Conservation (phyloP, 2,797 vertebrate genomes). For the Zalophus californianus region DNA sequence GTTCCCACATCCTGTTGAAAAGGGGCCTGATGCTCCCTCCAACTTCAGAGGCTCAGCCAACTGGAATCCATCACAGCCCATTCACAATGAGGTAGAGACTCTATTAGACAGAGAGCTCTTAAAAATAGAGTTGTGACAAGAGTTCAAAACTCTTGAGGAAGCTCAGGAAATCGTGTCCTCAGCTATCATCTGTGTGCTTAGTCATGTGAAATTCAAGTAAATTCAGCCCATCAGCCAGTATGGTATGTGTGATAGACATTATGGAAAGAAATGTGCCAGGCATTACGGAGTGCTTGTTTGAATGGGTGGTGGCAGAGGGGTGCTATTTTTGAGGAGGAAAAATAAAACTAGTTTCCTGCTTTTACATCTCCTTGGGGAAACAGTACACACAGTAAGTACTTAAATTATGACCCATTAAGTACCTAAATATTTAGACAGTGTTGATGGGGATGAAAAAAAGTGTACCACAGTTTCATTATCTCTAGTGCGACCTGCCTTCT, state of each 20-base stretch:
- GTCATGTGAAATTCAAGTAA: background rate
- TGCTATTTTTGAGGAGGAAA: background rate
- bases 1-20: conserved; percentile 82
- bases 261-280: background rate
- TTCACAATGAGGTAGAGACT: background rate
- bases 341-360: background rate
- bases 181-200: background rate
- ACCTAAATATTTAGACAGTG: background rate
- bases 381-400: background rate
- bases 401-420: background rate
- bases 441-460: background rate
- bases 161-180: background rate
- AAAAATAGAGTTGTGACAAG: background rate
- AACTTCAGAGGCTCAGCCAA: background rate
- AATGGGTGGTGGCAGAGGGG: background rate
- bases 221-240: background rate
- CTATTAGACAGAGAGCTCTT: background rate
- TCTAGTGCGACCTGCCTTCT: background rate
- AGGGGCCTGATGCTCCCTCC: conserved; percentile 39
- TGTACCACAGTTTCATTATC: background rate
- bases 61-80: conserved; percentile 22
- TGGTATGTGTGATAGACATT: background rate
- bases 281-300: background rate
- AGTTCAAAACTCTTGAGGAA: background rate
- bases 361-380: background rate